These are phyloP conservation scores for Phyllotis vaccarum DNA, from an alignment of 2,797 vertebrate genomes.

Conservation along the genomic window DNA sequence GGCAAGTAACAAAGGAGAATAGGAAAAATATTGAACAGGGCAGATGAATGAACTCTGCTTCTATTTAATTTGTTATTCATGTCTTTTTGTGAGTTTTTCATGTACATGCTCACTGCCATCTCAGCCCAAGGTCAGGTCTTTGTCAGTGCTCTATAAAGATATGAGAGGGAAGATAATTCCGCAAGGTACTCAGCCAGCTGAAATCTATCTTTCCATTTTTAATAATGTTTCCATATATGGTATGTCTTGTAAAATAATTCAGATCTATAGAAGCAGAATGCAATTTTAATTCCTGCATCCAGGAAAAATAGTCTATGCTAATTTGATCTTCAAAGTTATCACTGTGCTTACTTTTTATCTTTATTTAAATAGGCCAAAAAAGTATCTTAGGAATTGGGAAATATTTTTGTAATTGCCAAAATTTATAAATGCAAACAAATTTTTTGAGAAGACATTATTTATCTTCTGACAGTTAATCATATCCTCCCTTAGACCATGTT, in stretches of 20 bases:
- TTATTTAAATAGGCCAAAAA: not conserved
- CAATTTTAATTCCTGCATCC: not conserved
- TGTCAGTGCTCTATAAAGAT: constrained; percentile 22
- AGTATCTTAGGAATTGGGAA: not conserved
- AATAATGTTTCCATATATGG: constrained; percentile 45
- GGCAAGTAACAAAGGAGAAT: not conserved
- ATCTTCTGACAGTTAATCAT: not conserved
- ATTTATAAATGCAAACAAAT: not conserved
- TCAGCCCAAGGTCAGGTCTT: constrained; percentile 2
- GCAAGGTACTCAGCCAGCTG: constrained; percentile 12
- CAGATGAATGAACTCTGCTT: not conserved
- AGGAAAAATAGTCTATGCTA: not conserved
- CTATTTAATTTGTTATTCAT: constrained; percentile 26
- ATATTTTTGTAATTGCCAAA: constrained; percentile 4
- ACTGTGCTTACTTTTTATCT: not conserved
- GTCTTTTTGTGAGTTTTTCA: not conserved
- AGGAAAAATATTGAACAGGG: not conserved
- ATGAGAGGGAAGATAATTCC: constrained; percentile 32
- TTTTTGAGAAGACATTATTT: not conserved
- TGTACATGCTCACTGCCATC: accelerated
- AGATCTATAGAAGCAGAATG: not conserved
- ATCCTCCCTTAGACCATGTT: not conserved
- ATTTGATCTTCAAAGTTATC: not conserved
- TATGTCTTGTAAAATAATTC: constrained; percentile 41
- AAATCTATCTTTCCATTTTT: constrained; percentile 45